These are phyloP conservation scores for Sarcophaga rosellei DNA, from an alignment of 2,888 invertebrate species.

Conservation along the genomic window DNA sequence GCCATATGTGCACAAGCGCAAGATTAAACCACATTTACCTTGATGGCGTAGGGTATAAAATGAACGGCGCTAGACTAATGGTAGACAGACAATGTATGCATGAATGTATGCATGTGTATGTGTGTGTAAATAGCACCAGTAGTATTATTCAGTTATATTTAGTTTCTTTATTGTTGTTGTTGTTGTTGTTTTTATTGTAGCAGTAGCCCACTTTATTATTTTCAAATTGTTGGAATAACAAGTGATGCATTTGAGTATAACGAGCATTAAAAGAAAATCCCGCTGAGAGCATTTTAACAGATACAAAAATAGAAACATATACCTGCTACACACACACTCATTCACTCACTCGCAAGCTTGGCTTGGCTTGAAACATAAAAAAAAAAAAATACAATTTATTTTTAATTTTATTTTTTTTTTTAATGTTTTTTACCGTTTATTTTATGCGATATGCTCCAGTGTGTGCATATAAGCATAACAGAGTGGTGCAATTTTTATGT, in stretches of 20 bases:
- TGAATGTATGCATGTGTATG: background rate
- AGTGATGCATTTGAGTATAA: conserved; percentile 40
- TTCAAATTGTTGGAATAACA: conserved; percentile 31
- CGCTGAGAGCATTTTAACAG: background rate
- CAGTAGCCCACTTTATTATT: background rate
- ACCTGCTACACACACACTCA: background rate
- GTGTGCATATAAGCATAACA: conserved; percentile 24
- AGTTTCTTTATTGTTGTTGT: background rate
- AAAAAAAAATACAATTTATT: no score
- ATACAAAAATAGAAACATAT: background rate
- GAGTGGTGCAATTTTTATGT: conserved; percentile 23
- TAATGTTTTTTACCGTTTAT: background rate
- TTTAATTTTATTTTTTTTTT: conserved; percentile 8
- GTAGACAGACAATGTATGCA: conserved; percentile 36
- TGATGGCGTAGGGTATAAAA: no score
- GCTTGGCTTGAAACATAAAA: no score
- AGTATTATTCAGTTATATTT: background rate
- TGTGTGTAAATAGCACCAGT: no score
- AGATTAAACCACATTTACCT: no score
- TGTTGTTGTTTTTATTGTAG: background rate
- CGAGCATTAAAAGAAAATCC: background rate
- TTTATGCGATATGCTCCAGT: conserved; percentile 29
- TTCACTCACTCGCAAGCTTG: no score
- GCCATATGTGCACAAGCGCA: no score
- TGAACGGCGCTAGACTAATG: conserved; percentile 24